These are phyloP conservation scores for Dexiosoma caninum DNA, from an alignment of 2,888 invertebrate species.

Conservation along the genomic window DNA sequence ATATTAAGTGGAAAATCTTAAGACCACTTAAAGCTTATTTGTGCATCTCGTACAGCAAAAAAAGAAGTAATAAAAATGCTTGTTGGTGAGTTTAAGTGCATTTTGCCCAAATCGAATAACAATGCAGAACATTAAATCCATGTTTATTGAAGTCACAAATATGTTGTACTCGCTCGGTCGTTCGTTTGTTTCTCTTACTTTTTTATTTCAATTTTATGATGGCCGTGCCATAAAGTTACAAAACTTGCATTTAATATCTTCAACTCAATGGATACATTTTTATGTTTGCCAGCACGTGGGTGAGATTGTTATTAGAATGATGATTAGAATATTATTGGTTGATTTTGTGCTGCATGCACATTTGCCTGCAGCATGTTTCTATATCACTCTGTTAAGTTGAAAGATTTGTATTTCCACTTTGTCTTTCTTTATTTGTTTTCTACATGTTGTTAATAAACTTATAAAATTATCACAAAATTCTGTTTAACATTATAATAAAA, in stretches of 20 bases:
- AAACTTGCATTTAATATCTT: conserved; percentile 60
- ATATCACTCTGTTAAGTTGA: conserved; percentile 1
- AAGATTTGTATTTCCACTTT: conserved; percentile 6
- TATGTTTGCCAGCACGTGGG: conserved; percentile 59
- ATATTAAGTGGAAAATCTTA: neutral
- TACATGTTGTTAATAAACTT: conserved; percentile 37
- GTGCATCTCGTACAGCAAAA: neutral
- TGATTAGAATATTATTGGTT: conserved; percentile 28
- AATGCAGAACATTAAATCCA: conserved; percentile 56
- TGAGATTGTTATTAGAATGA: conserved; percentile 51
- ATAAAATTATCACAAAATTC: conserved; percentile 53
- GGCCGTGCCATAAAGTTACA: conserved; percentile 57
- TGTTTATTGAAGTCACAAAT: conserved; percentile 39
- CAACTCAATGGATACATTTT: conserved; percentile 46
- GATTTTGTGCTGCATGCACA: neutral
- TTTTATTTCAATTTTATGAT: conserved; percentile 53
- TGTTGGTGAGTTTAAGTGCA: conserved; percentile 46
- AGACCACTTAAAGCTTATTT: conserved; percentile 26
- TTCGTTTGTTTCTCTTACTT: neutral
- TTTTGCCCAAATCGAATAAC: conserved; percentile 53
- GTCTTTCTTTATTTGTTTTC: neutral
- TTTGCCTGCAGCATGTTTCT: conserved; percentile 2
- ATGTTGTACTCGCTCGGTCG: neutral
- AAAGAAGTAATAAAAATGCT: conserved; percentile 36
- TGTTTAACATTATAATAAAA: conserved; percentile 36